Conservation (phyloP, 2,797 vertebrate genomes). For the Sarcoramphus papa region DNA sequence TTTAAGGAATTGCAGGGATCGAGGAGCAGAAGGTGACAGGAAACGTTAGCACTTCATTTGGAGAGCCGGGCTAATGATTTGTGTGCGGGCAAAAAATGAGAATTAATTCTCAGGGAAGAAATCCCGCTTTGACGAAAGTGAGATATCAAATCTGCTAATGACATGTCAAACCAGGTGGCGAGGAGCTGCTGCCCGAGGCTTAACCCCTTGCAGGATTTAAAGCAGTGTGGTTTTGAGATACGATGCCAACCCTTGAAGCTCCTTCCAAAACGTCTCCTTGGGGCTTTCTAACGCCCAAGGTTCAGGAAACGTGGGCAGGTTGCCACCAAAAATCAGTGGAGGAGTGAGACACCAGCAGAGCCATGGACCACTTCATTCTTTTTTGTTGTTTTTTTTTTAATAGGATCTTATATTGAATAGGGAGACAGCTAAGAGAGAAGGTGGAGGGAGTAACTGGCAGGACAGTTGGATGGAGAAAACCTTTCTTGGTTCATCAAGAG, state of each 20-base stretch:
- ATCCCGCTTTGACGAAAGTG: background rate
- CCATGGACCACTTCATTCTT: background rate
- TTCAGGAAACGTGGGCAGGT: background rate
- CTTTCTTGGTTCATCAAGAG: background rate
- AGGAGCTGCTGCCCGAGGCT: background rate
- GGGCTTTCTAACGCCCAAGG: background rate
- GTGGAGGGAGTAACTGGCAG: background rate
- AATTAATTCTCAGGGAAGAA: slow-evolving; percentile 57
- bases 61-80: slow-evolving; percentile 64
- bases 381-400: background rate
- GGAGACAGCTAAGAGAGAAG: background rate
- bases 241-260: rapidly evolving
- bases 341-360: background rate
- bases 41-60: slow-evolving; percentile 65
- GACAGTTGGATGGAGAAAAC: background rate
- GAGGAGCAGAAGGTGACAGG: slow-evolving; percentile 66
- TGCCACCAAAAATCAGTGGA: background rate
- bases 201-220: background rate
- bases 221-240: background rate
- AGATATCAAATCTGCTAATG: slow-evolving; percentile 46
- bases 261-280: background rate
- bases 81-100: slow-evolving; percentile 25
- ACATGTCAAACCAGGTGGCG: background rate
- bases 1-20: slow-evolving; percentile 36
- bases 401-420: background rate